phyloP scores from a whole-genome alignment of 2,797 vertebrate species.

The Argentina silus region DNA sequence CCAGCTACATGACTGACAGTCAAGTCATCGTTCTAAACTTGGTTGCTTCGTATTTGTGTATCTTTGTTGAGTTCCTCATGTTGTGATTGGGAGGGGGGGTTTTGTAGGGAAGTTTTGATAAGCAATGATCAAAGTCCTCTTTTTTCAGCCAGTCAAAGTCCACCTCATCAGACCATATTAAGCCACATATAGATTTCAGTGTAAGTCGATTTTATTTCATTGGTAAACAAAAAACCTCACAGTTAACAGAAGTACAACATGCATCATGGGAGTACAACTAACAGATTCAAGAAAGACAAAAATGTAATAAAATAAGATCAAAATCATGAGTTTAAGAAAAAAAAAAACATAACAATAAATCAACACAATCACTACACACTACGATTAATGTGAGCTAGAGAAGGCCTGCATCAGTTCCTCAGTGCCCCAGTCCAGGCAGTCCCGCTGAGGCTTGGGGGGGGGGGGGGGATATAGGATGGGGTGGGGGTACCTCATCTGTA shows the following conservation, averaged over 20 bases:
- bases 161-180: conserved; percentile 57
- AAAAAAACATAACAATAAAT: conserved; percentile 34
- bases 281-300: conserved; percentile 39
- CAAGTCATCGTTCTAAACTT: background rate
- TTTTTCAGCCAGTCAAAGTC: conserved; percentile 39
- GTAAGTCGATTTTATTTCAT: conserved; percentile 73
- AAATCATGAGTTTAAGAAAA: conserved; percentile 37
- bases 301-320: conserved; percentile 38
- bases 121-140: background rate
- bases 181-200: conserved; percentile 73
- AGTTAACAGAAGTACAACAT: conserved; percentile 48
- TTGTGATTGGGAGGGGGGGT: background rate
- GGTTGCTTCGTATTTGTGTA: background rate
- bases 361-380: conserved; percentile 13
- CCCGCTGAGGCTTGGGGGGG: conserved; percentile 51
- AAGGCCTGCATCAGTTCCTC: conserved; percentile 44
- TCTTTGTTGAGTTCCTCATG: background rate
- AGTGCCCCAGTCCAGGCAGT: conserved; percentile 56
- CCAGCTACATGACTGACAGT: background rate
- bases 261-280: conserved; percentile 54
- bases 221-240: conserved; percentile 39
- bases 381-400: background rate
- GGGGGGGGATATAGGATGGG: conserved; percentile 18
- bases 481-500: conserved; percentile 74
- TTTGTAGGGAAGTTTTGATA: background rate